phyloP scores from a whole-genome alignment of 1,140 invertebrate species.

The Potamilus streckersoni region DNA sequence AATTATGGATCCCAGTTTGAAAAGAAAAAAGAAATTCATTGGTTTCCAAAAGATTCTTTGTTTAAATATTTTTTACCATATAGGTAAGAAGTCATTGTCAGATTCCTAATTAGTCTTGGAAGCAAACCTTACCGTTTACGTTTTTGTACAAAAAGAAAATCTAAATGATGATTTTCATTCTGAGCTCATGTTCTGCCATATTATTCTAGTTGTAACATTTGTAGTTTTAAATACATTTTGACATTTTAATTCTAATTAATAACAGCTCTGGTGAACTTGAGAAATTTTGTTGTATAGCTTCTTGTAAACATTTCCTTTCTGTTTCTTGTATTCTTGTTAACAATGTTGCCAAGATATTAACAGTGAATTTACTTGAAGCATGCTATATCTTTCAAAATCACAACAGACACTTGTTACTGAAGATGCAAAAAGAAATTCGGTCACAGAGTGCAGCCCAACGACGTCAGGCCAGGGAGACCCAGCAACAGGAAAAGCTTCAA shows the following conservation, averaged over 20 bases:
- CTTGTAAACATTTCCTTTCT: not conserved
- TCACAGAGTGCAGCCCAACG: constrained; percentile 50
- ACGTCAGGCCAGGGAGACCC: constrained; percentile 35
- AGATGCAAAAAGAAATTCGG: constrained; percentile 62
- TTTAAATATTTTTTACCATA: too few relatives aligned
- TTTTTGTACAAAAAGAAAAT: too few relatives aligned
- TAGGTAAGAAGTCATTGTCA: too few relatives aligned
- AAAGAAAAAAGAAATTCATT: too few relatives aligned
- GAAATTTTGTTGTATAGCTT: not conserved
- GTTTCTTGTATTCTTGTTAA: not conserved
- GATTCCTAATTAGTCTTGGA: too few relatives aligned
- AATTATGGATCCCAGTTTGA: too few relatives aligned
- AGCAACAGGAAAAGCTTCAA: constrained; percentile 33
- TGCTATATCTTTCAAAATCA: not conserved
- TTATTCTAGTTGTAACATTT: not conserved
- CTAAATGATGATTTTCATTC: too few relatives aligned
- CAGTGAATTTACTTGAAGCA: not conserved
- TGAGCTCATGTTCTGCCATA: too few relatives aligned
- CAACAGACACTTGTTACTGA: constrained; percentile 58
- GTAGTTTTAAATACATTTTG: not conserved
- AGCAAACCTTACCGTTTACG: too few relatives aligned
- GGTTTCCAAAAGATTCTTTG: too few relatives aligned
- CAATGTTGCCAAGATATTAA: not conserved
- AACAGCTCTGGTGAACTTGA: not conserved
- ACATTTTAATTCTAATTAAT: not conserved